phyloP scores from a whole-genome alignment of 2,113 vertebrate species.

The Buteo buteo region DNA sequence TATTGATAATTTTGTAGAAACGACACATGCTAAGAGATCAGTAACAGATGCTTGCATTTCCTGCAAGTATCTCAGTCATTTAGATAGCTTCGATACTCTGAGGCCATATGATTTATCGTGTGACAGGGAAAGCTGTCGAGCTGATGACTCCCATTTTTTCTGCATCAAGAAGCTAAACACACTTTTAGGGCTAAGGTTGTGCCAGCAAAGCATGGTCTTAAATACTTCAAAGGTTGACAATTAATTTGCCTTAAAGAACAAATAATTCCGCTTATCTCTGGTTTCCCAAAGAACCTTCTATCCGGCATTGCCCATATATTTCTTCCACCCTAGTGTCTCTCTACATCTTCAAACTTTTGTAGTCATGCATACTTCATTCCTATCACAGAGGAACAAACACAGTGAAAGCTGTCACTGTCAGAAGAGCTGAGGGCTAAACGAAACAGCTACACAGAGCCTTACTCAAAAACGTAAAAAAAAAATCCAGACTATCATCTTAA shows the following conservation, averaged over 20 bases:
- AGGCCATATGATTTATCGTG: accelerated
- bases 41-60: not conserved
- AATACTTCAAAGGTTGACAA: not conserved
- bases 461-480: not conserved
- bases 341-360: not conserved
- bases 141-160: not conserved
- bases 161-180: not conserved
- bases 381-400: not conserved
- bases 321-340: not conserved
- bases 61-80: not conserved
- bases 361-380: not conserved
- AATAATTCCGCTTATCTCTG: not conserved
- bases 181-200: not conserved
- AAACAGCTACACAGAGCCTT: not conserved
- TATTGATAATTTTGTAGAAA: not conserved
- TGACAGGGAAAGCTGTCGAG: not conserved
- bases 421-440: not conserved
- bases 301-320: not conserved
- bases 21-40: not conserved
- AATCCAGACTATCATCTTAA: not conserved
- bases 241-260: not conserved
- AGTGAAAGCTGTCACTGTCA: not conserved
- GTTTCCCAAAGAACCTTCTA: not conserved
- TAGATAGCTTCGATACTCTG: not conserved
- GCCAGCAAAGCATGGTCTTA: not conserved